Conservation (phyloP, 2,888 invertebrate species). For the Calliopum simillimum region DNA sequence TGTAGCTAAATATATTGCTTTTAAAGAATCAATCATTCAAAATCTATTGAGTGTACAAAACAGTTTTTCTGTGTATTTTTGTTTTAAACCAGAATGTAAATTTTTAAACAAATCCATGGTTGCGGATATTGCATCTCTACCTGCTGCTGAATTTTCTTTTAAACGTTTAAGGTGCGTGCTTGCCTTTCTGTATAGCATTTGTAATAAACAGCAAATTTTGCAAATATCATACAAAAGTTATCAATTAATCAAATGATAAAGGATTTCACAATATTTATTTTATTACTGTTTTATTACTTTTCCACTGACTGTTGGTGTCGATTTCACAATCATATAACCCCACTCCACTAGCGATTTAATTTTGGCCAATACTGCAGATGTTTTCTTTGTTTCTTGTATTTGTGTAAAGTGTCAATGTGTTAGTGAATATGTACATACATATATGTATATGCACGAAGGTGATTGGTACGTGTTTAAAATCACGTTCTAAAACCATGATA, state of each 20-base stretch:
- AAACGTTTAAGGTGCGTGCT: slow-evolving; percentile 17
- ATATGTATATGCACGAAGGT: not conserved
- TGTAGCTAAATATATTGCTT: too few species aligned
- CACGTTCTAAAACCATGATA: not conserved
- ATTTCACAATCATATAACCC: slow-evolving; percentile 4
- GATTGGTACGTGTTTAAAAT: not conserved
- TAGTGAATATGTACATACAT: too few species aligned
- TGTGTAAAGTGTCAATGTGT: too few species aligned
- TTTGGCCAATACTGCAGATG: slow-evolving; percentile 2
- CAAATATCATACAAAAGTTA: not conserved
- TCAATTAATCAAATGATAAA: not conserved
- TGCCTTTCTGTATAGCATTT: not conserved
- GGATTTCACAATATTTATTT: not conserved
- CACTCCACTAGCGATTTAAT: too few species aligned
- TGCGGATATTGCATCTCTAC: slow-evolving; percentile 15
- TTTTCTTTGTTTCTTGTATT: not conserved
- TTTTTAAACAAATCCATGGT: not conserved
- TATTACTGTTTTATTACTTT: not conserved
- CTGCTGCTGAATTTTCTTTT: slow-evolving; percentile 24
- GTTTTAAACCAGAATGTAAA: too few species aligned
- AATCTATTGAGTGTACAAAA: too few species aligned
- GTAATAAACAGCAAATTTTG: not conserved
- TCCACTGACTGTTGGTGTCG: not conserved
- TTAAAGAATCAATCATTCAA: too few species aligned
- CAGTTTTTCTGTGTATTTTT: too few species aligned